Conservation (phyloP, 2,113 vertebrate species). For the Tachuris rubrigastra region DNA sequence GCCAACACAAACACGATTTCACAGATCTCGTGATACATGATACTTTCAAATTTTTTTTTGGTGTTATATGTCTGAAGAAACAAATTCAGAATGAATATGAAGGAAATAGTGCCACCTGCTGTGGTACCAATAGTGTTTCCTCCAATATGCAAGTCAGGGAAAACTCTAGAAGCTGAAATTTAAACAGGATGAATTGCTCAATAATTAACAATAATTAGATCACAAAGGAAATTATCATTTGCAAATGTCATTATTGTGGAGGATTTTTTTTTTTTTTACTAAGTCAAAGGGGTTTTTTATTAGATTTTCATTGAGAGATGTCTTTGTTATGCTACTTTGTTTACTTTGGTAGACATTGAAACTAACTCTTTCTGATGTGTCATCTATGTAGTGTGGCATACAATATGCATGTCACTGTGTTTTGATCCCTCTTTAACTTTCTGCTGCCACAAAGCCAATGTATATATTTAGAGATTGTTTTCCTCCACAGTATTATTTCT, state of each 20-base stretch:
- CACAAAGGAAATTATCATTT: neutral
- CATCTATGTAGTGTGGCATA: neutral
- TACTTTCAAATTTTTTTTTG: neutral
- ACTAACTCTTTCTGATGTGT: neutral
- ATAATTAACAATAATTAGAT: neutral
- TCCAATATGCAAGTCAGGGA: neutral
- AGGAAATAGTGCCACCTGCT: slow-evolving; percentile 43
- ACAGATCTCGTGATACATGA: neutral
- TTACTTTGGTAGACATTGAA: neutral
- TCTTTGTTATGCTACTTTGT: neutral
- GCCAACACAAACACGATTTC: neutral
- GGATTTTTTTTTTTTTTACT: neutral
- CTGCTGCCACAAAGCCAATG: neutral
- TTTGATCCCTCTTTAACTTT: slow-evolving; percentile 1
- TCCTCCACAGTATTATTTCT: neutral
- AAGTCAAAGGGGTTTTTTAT: neutral
- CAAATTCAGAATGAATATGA: neutral
- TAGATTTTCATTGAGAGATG: neutral
- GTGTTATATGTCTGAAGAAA: neutral
- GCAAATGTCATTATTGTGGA: neutral
- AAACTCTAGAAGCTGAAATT: neutral
- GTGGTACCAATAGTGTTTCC: neutral
- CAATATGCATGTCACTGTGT: neutral
- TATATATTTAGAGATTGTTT: neutral
- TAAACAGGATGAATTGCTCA: neutral